Conservation (phyloP, 2,888 invertebrate genomes). For the Lycia hirtaria region DNA sequence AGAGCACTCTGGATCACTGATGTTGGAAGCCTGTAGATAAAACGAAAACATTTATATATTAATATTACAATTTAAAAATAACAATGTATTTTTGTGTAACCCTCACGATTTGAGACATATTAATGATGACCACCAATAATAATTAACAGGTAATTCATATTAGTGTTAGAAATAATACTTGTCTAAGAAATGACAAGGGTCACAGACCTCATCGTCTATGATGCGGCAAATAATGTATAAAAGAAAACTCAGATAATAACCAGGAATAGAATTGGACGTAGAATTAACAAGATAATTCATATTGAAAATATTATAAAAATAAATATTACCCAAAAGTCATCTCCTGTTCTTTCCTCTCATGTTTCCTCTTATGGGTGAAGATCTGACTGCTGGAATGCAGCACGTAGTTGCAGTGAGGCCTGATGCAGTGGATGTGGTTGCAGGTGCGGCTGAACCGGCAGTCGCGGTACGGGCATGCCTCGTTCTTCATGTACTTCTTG, state of each 20-base stretch:
- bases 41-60: background rate
- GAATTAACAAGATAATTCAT: too few species aligned
- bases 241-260: too few species aligned
- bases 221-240: too few species aligned
- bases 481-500: constrained; percentile 99
- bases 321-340: constrained; percentile 90
- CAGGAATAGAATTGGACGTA: too few species aligned
- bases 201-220: too few species aligned
- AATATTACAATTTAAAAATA: too few species aligned
- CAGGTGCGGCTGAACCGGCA: constrained; percentile 97
- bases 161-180: too few species aligned
- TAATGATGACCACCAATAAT: too few species aligned
- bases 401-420: constrained; percentile 97
- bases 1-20: constrained; percentile 79
- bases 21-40: constrained; percentile 66
- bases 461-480: constrained; percentile 95
- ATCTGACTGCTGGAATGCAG: constrained; percentile 98
- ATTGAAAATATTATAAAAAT: background rate
- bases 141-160: too few species aligned
- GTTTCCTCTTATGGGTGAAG: constrained; percentile 98
- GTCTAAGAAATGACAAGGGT: too few species aligned
- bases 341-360: constrained; percentile 97
- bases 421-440: constrained; percentile 99
- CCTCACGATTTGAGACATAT: too few species aligned
- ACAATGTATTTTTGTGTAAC: too few species aligned